Evolutionary conservation across 2,113 vertebrate genomes (phyloP).

Genomic region (Anhinga anhinga): DNA sequence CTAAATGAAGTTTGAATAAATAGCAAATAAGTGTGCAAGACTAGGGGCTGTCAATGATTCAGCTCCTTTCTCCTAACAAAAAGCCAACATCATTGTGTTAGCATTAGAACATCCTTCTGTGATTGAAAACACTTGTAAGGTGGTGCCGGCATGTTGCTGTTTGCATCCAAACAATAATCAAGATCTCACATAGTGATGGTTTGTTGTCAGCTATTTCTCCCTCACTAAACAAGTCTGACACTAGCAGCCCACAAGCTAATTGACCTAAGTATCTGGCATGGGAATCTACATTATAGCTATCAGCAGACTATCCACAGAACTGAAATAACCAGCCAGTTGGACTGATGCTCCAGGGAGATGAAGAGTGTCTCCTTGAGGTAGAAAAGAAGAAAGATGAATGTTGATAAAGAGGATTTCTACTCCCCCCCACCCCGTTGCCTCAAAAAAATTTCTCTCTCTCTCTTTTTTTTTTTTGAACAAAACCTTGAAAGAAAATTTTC

Average conservation of each 20-base stretch:
- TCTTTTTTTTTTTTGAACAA: background rate
- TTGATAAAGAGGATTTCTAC: background rate
- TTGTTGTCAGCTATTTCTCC: slow-evolving; percentile 58
- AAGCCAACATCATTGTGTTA: background rate
- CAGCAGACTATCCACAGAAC: background rate
- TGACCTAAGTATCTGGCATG: slow-evolving; percentile 37
- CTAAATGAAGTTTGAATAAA: background rate
- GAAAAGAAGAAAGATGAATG: background rate
- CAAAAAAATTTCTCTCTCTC: background rate
- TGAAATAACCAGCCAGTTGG: background rate
- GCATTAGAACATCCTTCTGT: background rate
- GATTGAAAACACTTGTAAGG: slow-evolving; percentile 40
- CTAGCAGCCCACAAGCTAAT: slow-evolving; percentile 43
- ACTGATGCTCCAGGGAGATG: background rate
- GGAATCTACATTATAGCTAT: slow-evolving; percentile 3
- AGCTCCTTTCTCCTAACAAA: background rate
- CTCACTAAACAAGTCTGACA: slow-evolving; percentile 40
- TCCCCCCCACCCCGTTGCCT: accelerated
- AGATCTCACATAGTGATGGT: slow-evolving; percentile 58
- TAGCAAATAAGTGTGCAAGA: background rate
- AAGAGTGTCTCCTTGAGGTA: background rate
- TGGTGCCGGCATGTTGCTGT: slow-evolving; percentile 17
- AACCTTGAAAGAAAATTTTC: background rate
- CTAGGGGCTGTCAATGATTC: background rate
- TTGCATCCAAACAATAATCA: slow-evolving; percentile 63